Percentiles rank a stretch among this genome's conserved stretches.
Conservation (phyloP, 2,888 invertebrate genomes). For the Peribatodes rhomboidaria region DNA sequence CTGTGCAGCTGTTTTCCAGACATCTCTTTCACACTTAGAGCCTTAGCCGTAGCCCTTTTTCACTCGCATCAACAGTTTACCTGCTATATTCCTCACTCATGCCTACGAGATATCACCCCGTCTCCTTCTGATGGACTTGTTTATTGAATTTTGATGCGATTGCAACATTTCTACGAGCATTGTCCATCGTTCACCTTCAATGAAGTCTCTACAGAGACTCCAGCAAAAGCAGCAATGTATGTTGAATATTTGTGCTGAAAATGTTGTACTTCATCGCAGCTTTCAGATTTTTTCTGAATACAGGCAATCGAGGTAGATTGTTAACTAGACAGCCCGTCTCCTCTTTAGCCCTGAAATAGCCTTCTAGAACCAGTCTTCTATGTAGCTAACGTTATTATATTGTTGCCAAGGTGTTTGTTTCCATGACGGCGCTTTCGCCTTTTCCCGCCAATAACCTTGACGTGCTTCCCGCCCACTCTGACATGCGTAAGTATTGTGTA, state of each 20-base stretch:
- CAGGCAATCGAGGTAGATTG: slow-evolving; percentile 42
- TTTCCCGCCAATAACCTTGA: slow-evolving; percentile 81
- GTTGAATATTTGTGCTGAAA: slow-evolving; percentile 33
- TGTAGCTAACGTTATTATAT: slow-evolving; percentile 21
- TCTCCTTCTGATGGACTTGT: slow-evolving; percentile 63
- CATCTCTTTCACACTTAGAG: slow-evolving; percentile 61
- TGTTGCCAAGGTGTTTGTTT: slow-evolving; percentile 31
- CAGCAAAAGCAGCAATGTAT: slow-evolving; percentile 36
- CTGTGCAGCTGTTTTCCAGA: slow-evolving; percentile 66
- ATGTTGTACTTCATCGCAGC: slow-evolving; percentile 7
- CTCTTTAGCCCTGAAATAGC: slow-evolving; percentile 49
- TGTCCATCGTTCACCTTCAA: slow-evolving; percentile 57
- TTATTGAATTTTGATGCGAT: slow-evolving; percentile 66
- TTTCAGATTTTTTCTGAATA: slow-evolving; percentile 31
- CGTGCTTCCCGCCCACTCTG: slow-evolving; percentile 68
- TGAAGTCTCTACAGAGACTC: slow-evolving; percentile 1
- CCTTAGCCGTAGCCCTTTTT: slow-evolving; percentile 43
- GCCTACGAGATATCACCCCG: slow-evolving; percentile 31
- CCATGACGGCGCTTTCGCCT: slow-evolving; percentile 53
- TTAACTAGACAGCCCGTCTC: slow-evolving; percentile 67
- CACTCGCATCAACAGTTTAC: slow-evolving; percentile 67
- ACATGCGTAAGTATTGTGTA: slow-evolving; percentile 67
- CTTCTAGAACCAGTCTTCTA: slow-evolving; percentile 38
- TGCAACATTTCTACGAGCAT: slow-evolving; percentile 43
- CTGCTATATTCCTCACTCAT: slow-evolving; percentile 55